Conservation (phyloP, 53 echinoderm and acorn worm genomes). For the Echinometra lucunter region DNA sequence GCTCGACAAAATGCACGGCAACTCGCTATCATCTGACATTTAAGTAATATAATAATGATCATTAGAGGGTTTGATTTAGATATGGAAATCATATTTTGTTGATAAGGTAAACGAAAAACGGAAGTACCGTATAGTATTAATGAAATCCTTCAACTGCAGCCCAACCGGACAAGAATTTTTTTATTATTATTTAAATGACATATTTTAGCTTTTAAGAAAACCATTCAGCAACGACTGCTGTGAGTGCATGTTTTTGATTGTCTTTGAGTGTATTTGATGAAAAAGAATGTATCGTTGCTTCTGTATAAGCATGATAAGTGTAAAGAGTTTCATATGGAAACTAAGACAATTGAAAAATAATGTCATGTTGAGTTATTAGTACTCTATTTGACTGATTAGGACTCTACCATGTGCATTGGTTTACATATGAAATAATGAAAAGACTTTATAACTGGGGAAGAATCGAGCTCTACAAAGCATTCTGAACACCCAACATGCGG, state of each 20-base stretch:
- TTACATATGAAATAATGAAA: no score
- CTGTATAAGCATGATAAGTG: no score
- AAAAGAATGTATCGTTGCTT: not conserved
- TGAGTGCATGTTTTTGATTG: not conserved
- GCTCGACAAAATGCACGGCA: conserved; percentile 33
- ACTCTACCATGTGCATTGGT: no score
- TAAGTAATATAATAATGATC: not conserved
- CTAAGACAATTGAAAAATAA: no score
- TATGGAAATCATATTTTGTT: no score
- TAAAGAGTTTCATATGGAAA: no score
- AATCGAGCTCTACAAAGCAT: not conserved
- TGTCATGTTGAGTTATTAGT: not conserved
- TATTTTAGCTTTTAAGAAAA: not conserved
- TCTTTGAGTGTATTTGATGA: not conserved
- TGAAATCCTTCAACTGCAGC: conserved; percentile 10
- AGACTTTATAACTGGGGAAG: not conserved
- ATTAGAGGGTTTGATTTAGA: conserved; percentile 7
- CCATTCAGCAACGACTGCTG: not conserved
- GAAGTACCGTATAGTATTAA: conserved; percentile 36
- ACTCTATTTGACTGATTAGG: not conserved
- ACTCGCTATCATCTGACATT: not conserved
- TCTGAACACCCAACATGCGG: not conserved
- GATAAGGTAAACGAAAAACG: not conserved
- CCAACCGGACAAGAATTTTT: conserved; percentile 24
- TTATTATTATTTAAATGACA: not conserved